Evolutionary conservation across 1,140 invertebrate genomes (phyloP).

Genomic region (Polypedilum vanderplanki): DNA sequence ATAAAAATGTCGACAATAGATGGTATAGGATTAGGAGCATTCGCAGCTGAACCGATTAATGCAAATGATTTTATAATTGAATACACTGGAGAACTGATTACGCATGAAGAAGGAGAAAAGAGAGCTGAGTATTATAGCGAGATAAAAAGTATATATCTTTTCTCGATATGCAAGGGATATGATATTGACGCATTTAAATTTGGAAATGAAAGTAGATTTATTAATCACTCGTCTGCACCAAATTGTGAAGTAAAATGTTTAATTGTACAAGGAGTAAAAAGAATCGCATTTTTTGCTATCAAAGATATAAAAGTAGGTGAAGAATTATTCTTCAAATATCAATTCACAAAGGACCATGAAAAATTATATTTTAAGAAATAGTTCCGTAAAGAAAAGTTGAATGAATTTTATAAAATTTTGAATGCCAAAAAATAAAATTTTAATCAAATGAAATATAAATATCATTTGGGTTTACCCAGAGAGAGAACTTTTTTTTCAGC

Average conservation of each 20-base stretch:
- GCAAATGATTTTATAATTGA: not conserved
- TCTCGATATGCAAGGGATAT: not conserved
- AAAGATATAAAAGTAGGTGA: not conserved
- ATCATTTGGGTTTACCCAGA: too few species aligned
- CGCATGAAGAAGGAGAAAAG: not conserved
- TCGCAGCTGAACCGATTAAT: not conserved
- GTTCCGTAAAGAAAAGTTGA: too few species aligned
- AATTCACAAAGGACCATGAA: not conserved
- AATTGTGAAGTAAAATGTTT: not conserved
- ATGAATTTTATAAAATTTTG: too few species aligned
- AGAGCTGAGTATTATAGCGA: not conserved
- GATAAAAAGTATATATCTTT: not conserved
- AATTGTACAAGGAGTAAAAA: not conserved
- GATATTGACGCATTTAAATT: not conserved
- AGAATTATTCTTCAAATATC: slow-evolving; percentile 9
- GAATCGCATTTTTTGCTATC: not conserved
- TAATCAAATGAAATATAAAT: too few species aligned
- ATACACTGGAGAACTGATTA: not conserved
- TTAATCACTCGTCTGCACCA: not conserved
- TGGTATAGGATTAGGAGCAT: not conserved
- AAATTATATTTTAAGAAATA: not conserved
- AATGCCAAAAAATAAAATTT: too few species aligned
- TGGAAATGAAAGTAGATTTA: slow-evolving; percentile 13
- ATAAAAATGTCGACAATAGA: not conserved
- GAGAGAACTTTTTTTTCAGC: too few species aligned